These are phyloP conservation scores for Apantesis nais DNA, from an alignment of 2,888 invertebrate species.

Conservation along the genomic window DNA sequence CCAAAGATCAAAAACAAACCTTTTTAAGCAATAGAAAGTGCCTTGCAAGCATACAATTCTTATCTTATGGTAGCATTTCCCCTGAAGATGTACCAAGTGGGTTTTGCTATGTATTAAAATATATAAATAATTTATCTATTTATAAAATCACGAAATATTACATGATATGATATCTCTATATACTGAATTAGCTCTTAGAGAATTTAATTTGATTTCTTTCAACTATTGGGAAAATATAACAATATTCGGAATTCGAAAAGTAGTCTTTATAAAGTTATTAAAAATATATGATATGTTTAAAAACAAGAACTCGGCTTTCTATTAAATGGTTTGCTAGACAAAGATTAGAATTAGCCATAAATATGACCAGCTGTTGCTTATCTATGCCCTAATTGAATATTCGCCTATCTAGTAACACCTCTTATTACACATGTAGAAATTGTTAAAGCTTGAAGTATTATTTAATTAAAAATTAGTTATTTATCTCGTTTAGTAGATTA, in stretches of 20 bases:
- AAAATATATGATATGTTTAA: neutral
- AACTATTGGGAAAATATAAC: neutral
- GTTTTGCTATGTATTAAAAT: neutral
- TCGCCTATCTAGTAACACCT: slow-evolving; percentile 5
- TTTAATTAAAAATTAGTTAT: slow-evolving; percentile 43
- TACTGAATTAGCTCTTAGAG: neutral
- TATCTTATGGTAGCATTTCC: neutral
- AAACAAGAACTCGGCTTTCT: neutral
- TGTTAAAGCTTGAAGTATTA: slow-evolving; percentile 41
- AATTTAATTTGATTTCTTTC: neutral
- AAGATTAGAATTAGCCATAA: neutral
- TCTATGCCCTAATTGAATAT: neutral
- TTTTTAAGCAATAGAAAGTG: slow-evolving; percentile 47
- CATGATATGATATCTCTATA: neutral
- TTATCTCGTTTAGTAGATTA: slow-evolving; percentile 52
- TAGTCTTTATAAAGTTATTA: neutral
- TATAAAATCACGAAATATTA: neutral
- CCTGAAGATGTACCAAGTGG: neutral
- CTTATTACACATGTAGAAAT: slow-evolving; percentile 25
- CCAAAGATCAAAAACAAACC: slow-evolving; percentile 40
- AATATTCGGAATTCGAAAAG: neutral
- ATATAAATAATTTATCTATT: neutral
- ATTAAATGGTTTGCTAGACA: neutral
- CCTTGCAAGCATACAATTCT: slow-evolving; percentile 27
- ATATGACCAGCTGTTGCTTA: neutral